A percentile compares a stretch with the other conserved stretches of the same genome.
Conservation (phyloP, 2,797 vertebrate genomes). For the Cossypha heuglini region DNA sequence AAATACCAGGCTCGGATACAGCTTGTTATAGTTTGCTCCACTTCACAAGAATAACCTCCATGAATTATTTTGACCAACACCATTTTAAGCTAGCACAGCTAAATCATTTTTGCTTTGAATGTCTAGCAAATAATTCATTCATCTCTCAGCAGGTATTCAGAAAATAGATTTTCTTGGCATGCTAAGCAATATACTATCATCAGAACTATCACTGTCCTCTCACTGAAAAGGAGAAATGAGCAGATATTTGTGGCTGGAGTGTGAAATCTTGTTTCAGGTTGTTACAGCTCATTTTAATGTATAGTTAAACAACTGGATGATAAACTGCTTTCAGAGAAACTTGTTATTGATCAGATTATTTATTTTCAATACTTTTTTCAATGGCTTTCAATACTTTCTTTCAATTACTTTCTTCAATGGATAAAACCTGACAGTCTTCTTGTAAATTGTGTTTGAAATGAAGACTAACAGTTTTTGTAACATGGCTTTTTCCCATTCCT, state of each 20-base stretch:
- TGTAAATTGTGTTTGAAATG: not conserved
- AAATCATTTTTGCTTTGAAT: not conserved
- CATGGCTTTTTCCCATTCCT: not conserved
- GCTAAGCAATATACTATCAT: not conserved
- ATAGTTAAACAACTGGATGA: not conserved
- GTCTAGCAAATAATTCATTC: not conserved
- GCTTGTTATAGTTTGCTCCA: not conserved
- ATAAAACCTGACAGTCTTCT: not conserved
- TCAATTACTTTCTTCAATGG: not conserved
- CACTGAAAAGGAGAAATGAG: not conserved
- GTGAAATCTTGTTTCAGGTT: not conserved
- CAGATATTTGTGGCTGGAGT: not conserved
- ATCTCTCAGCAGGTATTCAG: not conserved
- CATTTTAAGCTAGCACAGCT: not conserved
- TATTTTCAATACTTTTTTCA: not conserved
- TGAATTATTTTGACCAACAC: not conserved
- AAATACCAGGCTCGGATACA: not conserved
- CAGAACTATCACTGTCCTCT: not conserved
- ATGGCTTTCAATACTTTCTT: not conserved
- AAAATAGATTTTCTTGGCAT: not conserved
- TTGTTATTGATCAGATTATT: not conserved
- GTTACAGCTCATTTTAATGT: not conserved
- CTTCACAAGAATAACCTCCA: not conserved
- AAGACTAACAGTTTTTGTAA: not conserved
- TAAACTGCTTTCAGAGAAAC: not conserved